Evolutionary conservation across 1,140 invertebrate species (phyloP).

Genomic region (Lutraria rhynchaena): DNA sequence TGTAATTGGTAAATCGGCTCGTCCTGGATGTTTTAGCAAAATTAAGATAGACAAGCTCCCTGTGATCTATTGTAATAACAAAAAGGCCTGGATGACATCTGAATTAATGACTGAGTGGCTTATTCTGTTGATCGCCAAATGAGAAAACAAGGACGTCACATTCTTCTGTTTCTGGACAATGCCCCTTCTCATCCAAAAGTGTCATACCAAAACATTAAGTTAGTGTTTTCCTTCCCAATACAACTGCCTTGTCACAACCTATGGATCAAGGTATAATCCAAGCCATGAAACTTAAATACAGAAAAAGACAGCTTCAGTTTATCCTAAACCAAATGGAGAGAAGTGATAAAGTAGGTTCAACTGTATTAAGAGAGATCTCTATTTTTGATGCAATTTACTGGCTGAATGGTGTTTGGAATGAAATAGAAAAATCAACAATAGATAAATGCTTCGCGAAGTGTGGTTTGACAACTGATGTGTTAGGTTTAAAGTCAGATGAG

Average conservation of each 20-base stretch:
- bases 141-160: conserved; percentile 45
- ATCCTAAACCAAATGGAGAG: conserved; percentile 28
- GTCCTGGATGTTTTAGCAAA: too few relatives aligned
- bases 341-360: too few relatives aligned
- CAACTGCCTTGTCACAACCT: conserved; percentile 26
- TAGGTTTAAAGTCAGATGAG: conserved; percentile 38
- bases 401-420: conserved; percentile 30
- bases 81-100: too few relatives aligned
- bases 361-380: conserved; percentile 32
- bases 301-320: conserved; percentile 14
- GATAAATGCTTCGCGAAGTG: conserved; percentile 27
- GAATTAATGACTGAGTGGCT: too few relatives aligned
- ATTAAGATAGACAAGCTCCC: too few relatives aligned
- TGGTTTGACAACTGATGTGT: conserved; percentile 67
- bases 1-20: too few relatives aligned
- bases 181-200: conserved; percentile 62
- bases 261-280: too few relatives aligned
- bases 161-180: conserved; percentile 69
- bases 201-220: conserved; percentile 74
- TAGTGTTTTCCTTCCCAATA: conserved; percentile 80
- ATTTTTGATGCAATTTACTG: conserved; percentile 30
- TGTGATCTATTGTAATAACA: too few relatives aligned
- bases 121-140: too few relatives aligned
- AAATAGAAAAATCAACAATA: conserved; percentile 8
- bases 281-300: conserved; percentile 22